Evolutionary conservation across 2,113 vertebrate species (phyloP), one percentile per base, ranked within the genome.

Genomic region (Nothocercus julius): DNA sequence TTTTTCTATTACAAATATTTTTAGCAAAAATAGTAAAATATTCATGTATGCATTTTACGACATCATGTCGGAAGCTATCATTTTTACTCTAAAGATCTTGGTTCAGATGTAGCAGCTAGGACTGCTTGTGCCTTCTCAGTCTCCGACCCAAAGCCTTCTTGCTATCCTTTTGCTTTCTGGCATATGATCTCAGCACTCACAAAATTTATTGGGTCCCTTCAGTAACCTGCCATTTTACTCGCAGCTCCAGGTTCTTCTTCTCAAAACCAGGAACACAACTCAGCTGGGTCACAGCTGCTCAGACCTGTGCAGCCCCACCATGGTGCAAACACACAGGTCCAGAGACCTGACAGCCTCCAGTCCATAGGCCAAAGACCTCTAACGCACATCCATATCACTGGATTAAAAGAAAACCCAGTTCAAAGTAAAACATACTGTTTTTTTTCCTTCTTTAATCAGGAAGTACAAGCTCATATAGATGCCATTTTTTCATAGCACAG

Each of bases 141-240:
- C 47, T 22, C n/a, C 2, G 0, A 87, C 62, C 53, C 8, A 58
- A 15, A 38, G 62, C n/a, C 49, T 25, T 21, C 45, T 74, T n/a
- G 58, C 42, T 8, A 36, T 30, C 20, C 5, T 84, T 70, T 66
- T 51, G 16, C 56, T 25, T 85, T 76, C 70, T 61, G 40, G 47
- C 34, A 9, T 11, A 15, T 2, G 27, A 84, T 36, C n/a, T 34
- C 1, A 0, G 21, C 20, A 10, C n/a, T n/a, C 49, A 49, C 10
- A 30, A 45, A n/a, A 47, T 27, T 16, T 17, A 63, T 40, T 63
- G 16, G 16, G 25, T 38, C 62, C 24, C 36, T 40, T 36, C 13
- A 63, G 36, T 17, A 63, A 27, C 14, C 24, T 11, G 24, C 4
- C 62, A 54, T 54, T 28, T 38, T 27, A 36, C 7, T 63, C 36